Base-by-base conservation (phyloP, 2,888 invertebrate genomes). In the Protonemura montana region DNA sequence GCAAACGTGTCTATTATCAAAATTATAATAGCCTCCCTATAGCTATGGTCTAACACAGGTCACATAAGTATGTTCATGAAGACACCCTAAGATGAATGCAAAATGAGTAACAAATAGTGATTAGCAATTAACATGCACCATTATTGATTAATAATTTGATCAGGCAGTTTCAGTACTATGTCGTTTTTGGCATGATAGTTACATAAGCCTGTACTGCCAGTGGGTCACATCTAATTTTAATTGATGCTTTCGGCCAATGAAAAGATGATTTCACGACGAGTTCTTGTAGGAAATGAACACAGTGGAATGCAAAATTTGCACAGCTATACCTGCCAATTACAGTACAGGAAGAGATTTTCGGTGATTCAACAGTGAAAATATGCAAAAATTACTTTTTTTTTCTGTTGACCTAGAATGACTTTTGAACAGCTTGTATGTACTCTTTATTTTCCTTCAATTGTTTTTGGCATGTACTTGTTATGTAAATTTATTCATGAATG, bases 341-440 rank as follows among this genome's bases (percentile, higher is more conserved):
- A 10, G 59, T 59, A 3, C 59, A 59, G 59, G 59, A 59, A 59
- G 59, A 59, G 59, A 59, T 59, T 59, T 59, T 59, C 59, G 59
- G 59, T 59, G 59, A 59, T 59, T 59, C 59, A 59, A 59, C 59
- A 59, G 59, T 59, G 59, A 59, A 59, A 59, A 59, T 59, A 59
- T 59, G 59, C 59, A 59, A 59, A 59, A 59, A 59, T 59, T 3
- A 13, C 7, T 59, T 59, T 59, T 59, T 59, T 59, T 59, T 59
- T 35, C 35, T 10, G 59, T 21, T 59, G 59, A 59, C 59, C 59
- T 59, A 59, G 59, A 59, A 59, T 59, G 59, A 21, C 59, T 59
- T 21, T 59, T 59, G 59, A 16, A 21, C 59, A 59, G 59, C 21
- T 59, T 59, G 3, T 35, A 35, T 59, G 59, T 59, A 59, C 59